phyloP scores from a whole-genome alignment of 2,797 vertebrate species.

The Sebastes itinus region DNA sequence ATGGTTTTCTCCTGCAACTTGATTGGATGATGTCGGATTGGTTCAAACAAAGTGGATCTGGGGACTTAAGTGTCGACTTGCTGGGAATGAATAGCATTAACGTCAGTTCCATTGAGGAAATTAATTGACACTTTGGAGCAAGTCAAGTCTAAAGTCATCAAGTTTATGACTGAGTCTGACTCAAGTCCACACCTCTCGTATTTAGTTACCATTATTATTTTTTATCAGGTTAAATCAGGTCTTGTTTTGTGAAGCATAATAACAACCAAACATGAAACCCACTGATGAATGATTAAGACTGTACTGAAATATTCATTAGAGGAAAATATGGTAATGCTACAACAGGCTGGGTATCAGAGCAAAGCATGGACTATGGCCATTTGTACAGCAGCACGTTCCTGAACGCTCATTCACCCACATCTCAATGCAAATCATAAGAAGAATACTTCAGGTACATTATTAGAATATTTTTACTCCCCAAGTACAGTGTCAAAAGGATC shows the following conservation, averaged over 20 bases:
- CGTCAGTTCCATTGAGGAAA: too few species aligned
- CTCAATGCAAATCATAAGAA: background rate
- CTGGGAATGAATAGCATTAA: too few species aligned
- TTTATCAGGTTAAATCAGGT: background rate
- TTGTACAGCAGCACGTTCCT: background rate
- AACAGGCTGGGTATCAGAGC: slow-evolving; percentile 5
- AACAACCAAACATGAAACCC: slow-evolving; percentile 46
- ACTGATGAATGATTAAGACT: slow-evolving; percentile 60
- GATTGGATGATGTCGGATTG: too few species aligned
- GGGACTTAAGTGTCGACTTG: too few species aligned
- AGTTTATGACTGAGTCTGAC: too few species aligned
- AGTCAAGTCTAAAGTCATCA: too few species aligned
- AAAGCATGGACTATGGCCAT: background rate
- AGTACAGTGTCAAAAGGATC: background rate
- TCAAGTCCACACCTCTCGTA: too few species aligned
- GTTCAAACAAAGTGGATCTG: too few species aligned
- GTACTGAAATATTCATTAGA: slow-evolving; percentile 68
- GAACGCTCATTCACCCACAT: background rate
- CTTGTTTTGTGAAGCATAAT: slow-evolving; percentile 6
- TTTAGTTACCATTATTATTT: background rate
- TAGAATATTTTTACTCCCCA: background rate
- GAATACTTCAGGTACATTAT: background rate
- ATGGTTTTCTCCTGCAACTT: too few species aligned
- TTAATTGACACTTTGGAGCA: too few species aligned
- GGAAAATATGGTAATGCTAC: slow-evolving; percentile 51